A percentile compares a stretch with the other conserved stretches of the same genome.
These are phyloP conservation scores for Holocentrus rufus DNA, from an alignment of 2,797 vertebrate genomes.

Conservation along the genomic window DNA sequence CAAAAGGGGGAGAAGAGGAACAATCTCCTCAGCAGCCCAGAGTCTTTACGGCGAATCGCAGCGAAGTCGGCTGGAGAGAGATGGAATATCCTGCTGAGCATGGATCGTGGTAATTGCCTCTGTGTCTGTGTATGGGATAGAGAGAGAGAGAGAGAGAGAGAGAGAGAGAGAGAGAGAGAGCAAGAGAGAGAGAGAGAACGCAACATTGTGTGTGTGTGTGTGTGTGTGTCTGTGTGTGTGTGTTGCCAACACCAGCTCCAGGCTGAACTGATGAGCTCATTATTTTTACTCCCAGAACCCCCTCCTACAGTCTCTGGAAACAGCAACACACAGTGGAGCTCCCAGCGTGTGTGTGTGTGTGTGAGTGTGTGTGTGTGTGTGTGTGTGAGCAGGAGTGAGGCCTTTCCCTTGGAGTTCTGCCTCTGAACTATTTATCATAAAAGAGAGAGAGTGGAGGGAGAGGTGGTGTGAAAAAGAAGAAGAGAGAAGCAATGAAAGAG, in stretches of 20 bases:
- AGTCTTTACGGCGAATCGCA: conserved; percentile 70
- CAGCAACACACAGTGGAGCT: conserved; percentile 62
- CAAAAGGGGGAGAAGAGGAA: conserved; percentile 3
- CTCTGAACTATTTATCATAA: conserved; percentile 71
- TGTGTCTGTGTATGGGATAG: conserved; percentile 72
- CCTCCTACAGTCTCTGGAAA: conserved; percentile 66
- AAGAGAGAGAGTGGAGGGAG: conserved; percentile 51
- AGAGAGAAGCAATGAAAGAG: not conserved
- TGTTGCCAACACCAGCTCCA: conserved; percentile 75
- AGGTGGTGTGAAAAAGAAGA: conserved; percentile 9
- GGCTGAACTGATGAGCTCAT: conserved; percentile 85
- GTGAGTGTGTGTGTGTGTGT: conserved; percentile 24
- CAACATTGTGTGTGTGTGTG: conserved; percentile 58
- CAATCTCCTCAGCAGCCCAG: conserved; percentile 51
- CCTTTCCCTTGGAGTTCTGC: conserved; percentile 60
- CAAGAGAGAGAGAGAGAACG: no score
- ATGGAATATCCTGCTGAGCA: conserved; percentile 72
- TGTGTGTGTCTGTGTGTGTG: conserved; percentile 45
- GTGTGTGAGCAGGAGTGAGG: conserved; percentile 44
- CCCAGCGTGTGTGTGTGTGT: conserved; percentile 23
- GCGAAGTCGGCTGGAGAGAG: conserved; percentile 68
- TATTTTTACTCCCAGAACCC: conserved; percentile 81
- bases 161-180: no score
- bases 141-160: conserved; percentile 66
- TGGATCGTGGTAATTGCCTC: conserved; percentile 83